phyloP scores from a whole-genome alignment of 2,888 invertebrate species.

The Pardosa pseudoannulata region DNA sequence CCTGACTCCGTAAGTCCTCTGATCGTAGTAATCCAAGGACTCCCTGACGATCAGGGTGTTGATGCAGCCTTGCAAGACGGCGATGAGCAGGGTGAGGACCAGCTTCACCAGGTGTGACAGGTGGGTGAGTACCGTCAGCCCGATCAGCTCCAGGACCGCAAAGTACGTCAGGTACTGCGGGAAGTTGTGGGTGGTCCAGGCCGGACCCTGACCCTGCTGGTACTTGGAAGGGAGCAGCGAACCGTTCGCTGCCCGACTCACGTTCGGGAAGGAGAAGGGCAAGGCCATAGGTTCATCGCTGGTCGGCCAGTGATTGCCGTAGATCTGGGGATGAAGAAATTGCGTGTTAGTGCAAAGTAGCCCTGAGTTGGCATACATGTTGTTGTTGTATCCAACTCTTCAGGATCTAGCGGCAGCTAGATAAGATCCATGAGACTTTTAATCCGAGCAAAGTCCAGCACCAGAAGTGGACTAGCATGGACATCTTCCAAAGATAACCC shows the following conservation, averaged over 20 bases:
- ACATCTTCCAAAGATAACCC: too few relatives aligned
- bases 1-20: conserved; percentile 66
- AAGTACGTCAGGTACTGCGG: conserved; percentile 87
- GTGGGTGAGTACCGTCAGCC: conserved; percentile 85
- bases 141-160: conserved; percentile 84
- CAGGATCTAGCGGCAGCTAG: too few relatives aligned
- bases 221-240: background rate
- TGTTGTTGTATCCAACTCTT: too few relatives aligned
- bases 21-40: conserved; percentile 75
- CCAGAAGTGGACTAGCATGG: too few relatives aligned
- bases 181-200: conserved; percentile 61
- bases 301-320: conserved; percentile 29
- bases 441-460: too few relatives aligned
- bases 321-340: conserved; percentile 2
- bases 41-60: conserved; percentile 70
- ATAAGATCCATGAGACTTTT: too few relatives aligned
- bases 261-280: background rate
- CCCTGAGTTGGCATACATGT: too few relatives aligned
- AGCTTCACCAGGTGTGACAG: conserved; percentile 85
- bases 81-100: conserved; percentile 82
- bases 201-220: background rate
- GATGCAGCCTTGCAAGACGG: conserved; percentile 77
- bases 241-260: conserved; percentile 15
- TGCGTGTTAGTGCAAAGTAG: too few relatives aligned
- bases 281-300: background rate